A percentile compares a stretch with the other conserved stretches of the same genome.
These are phyloP conservation scores for Catotricha subobsoleta DNA, from an alignment of 2,888 invertebrate species.

Conservation along the genomic window DNA sequence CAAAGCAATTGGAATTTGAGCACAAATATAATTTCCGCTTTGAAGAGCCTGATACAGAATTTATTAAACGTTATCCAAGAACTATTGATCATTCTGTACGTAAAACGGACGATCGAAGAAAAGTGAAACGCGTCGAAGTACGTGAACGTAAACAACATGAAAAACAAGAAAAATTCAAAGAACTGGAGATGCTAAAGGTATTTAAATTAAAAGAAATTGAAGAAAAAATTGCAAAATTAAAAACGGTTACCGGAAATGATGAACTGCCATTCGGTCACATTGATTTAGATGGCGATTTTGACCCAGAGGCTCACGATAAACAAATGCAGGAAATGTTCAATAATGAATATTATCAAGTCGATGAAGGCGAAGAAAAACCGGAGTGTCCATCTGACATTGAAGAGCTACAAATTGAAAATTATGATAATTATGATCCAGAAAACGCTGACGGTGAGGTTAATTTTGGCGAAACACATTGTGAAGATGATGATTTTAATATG, in stretches of 20 bases:
- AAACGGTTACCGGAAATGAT: constrained; percentile 73
- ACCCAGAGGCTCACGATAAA: constrained; percentile 71
- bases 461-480: constrained; percentile 48
- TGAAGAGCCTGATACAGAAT: constrained; percentile 90
- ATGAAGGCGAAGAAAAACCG: constrained; percentile 57
- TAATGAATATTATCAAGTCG: constrained; percentile 67
- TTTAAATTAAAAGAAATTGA: constrained; percentile 78
- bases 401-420: constrained; percentile 26
- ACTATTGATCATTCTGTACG: constrained; percentile 70
- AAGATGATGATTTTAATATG: constrained; percentile 76
- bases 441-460: constrained; percentile 33
- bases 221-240: constrained; percentile 69
- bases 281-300: constrained; percentile 80
- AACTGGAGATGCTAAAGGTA: constrained; percentile 71
- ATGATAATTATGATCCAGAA: constrained; percentile 34
- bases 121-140: constrained; percentile 56
- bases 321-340: constrained; percentile 75
- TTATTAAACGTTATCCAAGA: constrained; percentile 81
- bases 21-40: constrained; percentile 90
- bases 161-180: constrained; percentile 64
- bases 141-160: constrained; percentile 59
- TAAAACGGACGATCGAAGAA: constrained; percentile 57
- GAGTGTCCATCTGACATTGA: constrained; percentile 69
- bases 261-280: constrained; percentile 38
- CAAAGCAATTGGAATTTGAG: constrained; percentile 79